phyloP scores from a whole-genome alignment of 2,797 vertebrate species.

The Chaetophractus vellerosus region DNA sequence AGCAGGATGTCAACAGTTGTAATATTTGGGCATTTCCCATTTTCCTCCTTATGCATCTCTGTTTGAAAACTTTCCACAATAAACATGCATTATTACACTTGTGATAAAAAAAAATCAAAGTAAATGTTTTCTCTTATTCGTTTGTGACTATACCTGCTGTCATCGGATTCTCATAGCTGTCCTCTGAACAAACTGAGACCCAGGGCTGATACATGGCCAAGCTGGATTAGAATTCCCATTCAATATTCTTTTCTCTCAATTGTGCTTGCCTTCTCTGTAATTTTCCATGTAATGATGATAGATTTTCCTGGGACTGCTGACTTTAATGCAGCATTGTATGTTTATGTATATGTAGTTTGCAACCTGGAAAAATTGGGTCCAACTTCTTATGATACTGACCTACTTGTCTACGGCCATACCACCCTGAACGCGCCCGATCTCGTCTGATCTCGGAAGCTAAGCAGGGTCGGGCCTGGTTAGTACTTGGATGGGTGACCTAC shows the following conservation, averaged over 20 bases:
- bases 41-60: conserved; percentile 26
- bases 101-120: neutral
- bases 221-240: neutral
- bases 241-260: neutral
- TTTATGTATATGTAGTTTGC: neutral
- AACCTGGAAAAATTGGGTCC: conserved; percentile 38
- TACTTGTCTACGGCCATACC: too few species aligned
- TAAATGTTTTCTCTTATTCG: neutral
- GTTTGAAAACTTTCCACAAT: conserved; percentile 34
- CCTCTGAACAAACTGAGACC: neutral
- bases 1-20: neutral
- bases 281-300: neutral
- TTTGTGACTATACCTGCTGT: neutral
- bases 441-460: too few species aligned
- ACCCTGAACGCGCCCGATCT: too few species aligned
- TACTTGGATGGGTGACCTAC: too few species aligned
- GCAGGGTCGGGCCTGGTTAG: too few species aligned
- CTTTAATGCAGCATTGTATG: neutral
- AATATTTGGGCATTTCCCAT: conserved; percentile 17
- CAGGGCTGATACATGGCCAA: neutral
- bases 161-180: neutral
- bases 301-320: conserved; percentile 12
- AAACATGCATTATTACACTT: neutral
- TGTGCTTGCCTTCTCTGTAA: neutral
- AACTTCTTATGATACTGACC: conserved; percentile 10